phyloP scores from a whole-genome alignment of 35 echinoderm and acorn worm genomes.

The Apostichopus parvimensis region DNA sequence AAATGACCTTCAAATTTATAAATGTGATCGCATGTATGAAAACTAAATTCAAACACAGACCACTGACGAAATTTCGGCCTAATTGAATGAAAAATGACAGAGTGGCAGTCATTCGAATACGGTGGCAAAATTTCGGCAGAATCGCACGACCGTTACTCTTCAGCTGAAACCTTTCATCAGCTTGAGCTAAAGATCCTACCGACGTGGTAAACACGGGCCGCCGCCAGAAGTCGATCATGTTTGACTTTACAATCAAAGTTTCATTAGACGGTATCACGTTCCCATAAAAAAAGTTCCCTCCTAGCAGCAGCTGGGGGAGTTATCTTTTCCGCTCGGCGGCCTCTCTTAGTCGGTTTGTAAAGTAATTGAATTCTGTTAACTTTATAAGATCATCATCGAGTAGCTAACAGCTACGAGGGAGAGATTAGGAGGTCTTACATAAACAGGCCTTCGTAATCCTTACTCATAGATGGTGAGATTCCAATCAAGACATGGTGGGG shows the following conservation, averaged over 20 bases:
- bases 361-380: constrained; percentile 27
- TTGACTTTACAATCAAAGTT: constrained; percentile 49
- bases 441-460: neutral
- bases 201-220: neutral
- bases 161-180: too few species aligned
- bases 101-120: too few species aligned
- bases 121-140: too few species aligned
- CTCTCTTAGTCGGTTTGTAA: neutral
- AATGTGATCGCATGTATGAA: too few species aligned
- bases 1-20: too few species aligned
- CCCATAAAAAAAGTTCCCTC: neutral
- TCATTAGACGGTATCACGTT: constrained; percentile 16
- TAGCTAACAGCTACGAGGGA: neutral
- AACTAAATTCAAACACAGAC: too few species aligned
- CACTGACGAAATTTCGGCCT: too few species aligned
- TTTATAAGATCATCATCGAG: neutral
- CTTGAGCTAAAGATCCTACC: neutral
- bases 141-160: too few species aligned
- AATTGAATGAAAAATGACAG: too few species aligned
- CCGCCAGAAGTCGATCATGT: constrained; percentile 31
- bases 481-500: neutral
- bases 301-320: constrained; percentile 4
- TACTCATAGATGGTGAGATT: neutral
- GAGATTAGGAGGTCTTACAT: constrained; percentile 7
- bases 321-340: neutral